These are phyloP conservation scores for Cryptocheilus praepositus DNA, from an alignment of 2,888 invertebrate genomes.

Conservation along the genomic window DNA sequence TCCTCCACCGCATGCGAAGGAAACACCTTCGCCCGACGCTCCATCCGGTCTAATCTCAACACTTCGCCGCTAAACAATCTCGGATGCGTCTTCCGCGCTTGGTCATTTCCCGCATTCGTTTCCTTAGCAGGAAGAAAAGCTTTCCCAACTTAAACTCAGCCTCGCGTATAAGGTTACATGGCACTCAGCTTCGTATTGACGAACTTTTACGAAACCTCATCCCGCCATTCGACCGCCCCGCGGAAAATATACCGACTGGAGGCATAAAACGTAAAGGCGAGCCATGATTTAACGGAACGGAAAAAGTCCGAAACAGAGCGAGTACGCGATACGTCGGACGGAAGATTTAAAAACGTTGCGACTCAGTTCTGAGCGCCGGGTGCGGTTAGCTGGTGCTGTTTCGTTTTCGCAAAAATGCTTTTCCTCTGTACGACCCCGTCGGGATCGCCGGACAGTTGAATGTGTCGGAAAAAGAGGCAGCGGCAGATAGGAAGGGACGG, in stretches of 20 bases:
- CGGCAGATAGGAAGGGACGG: no score
- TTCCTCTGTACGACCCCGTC: slow-evolving; percentile 4
- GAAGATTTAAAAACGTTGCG: background rate
- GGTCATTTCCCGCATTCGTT: background rate
- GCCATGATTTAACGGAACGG: no score
- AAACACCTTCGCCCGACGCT: slow-evolving; percentile 22
- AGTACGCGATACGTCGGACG: no score
- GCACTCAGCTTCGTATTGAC: no score
- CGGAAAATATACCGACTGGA: no score
- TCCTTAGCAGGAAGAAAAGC: background rate
- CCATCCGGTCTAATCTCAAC: slow-evolving; percentile 14
- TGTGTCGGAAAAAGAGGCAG: no score
- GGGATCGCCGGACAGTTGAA: background rate
- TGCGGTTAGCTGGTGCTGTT: background rate
- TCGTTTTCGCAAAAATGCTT: background rate
- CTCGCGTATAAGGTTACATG: no score
- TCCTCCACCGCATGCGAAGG: slow-evolving; percentile 13
- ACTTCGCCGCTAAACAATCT: slow-evolving; percentile 18
- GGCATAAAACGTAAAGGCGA: no score
- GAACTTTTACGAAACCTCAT: no score
- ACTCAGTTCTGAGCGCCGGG: background rate
- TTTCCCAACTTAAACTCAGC: no score
- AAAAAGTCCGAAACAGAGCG: no score
- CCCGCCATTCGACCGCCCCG: no score
- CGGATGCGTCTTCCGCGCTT: background rate